Base-by-base conservation (phyloP, 2,113 vertebrate species). In the Coryphaenoides rupestris region DNA sequence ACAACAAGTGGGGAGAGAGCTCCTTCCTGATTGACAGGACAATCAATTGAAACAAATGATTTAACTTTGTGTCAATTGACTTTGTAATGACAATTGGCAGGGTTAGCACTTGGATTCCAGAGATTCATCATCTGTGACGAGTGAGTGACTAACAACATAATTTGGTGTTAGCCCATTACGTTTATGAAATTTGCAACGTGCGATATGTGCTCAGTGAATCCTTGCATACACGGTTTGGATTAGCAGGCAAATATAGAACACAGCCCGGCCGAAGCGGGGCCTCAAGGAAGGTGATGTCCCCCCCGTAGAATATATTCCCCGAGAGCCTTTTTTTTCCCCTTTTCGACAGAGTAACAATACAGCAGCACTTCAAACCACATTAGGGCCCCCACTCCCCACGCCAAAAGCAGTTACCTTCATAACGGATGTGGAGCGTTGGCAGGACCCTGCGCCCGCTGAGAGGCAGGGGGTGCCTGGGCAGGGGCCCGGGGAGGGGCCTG, bases 41-140 rank as follows among this genome's bases (percentile, higher is more conserved):
- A 69, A 85, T 72, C 73, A 76, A 57, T 69, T 76, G 74, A 84
- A 85, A 85, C 83, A 85, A 86, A 86, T 74, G 71, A 78, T 81
- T 83, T 85, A 83, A 84, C 83, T 79, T 81, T 78, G 66, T 74
- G 75, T 80, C 80, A 84, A 82, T 81, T 83, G 76, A 84, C 79
- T 81, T 69, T 55, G 71, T 85, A 84, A 88, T 87, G 81, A 73
- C 72, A 79, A 88, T 82, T 83, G 81, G 76, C 87, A 85, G 79
- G 73, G 69, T 66, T 70, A 78, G 68, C 79, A 77, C 80, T 86
- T 73, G 62, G 28, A 67, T 75, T 75, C 63, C 54, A 66, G 70
- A 52, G 76, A 87, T 84, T 82, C 68, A 66, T 82, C 68, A 60
- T 68, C 63, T 74, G 78, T 73, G 69, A 77, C 59, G 53, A 78